A percentile compares a stretch with the other conserved stretches of the same genome.
Conservation (phyloP, 2,888 invertebrate genomes). For the Nymphalis polychloros region DNA sequence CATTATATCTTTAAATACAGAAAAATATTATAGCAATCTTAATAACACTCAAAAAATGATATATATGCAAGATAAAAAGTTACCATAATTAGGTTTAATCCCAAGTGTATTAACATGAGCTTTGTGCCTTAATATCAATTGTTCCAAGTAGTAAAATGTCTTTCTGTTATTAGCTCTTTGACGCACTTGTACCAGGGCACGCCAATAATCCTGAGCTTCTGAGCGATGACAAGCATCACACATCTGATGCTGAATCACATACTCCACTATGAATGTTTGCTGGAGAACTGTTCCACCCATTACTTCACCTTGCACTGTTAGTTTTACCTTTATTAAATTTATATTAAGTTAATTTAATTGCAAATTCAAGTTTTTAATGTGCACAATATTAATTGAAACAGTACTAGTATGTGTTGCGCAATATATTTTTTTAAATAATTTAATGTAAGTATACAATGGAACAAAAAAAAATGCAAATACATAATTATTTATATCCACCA, state of each 20-base stretch:
- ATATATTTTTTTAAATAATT: not conserved
- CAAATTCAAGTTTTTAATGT: too few relatives aligned
- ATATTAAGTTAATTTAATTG: too few relatives aligned
- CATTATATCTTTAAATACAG: not conserved
- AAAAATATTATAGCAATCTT: not conserved
- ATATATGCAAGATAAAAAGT: constrained; percentile 27
- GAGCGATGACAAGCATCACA: constrained; percentile 98
- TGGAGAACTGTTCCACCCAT: constrained; percentile 94
- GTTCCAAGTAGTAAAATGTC: constrained; percentile 98
- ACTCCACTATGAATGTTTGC: constrained; percentile 98
- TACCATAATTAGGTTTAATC: constrained; percentile 92
- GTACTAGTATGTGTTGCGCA: not conserved
- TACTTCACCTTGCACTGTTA: constrained; percentile 98
- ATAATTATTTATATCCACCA: not conserved
- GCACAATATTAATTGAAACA: not conserved
- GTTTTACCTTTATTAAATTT: constrained; percentile 83
- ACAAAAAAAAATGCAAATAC: not conserved
- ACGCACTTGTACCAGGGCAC: constrained; percentile 93
- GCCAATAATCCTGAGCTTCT: constrained; percentile 99
- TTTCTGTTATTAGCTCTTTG: constrained; percentile 96
- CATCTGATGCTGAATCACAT: constrained; percentile 94
- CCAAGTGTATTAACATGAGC: constrained; percentile 94
- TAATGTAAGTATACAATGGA: not conserved
- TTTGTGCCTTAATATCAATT: constrained; percentile 96
- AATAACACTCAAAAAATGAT: not conserved